phyloP scores from a whole-genome alignment of 2,113 vertebrate species.

The Nibea coibor region DNA sequence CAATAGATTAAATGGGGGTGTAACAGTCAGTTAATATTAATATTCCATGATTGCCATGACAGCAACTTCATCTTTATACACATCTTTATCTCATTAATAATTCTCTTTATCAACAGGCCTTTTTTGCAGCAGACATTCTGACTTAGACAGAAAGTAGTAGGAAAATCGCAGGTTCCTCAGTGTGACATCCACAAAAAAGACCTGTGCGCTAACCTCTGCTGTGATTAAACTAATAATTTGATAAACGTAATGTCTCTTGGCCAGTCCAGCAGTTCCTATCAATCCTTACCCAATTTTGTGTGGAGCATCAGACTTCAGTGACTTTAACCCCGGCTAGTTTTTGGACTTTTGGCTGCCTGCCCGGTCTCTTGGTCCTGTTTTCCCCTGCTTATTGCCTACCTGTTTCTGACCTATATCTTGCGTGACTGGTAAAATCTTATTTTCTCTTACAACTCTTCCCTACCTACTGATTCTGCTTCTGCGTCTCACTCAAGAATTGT shows the following conservation, averaged over 20 bases:
- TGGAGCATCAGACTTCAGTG: slow-evolving; percentile 13
- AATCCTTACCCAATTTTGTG: not conserved
- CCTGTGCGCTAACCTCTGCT: not conserved
- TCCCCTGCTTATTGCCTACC: slow-evolving; percentile 22
- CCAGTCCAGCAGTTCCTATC: not conserved
- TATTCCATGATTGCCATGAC: not conserved
- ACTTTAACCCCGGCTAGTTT: slow-evolving; percentile 24
- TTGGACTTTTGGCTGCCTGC: slow-evolving; percentile 45
- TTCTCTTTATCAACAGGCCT: not conserved
- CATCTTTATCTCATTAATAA: not conserved
- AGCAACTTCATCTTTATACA: not conserved
- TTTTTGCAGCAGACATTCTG: slow-evolving; percentile 1
- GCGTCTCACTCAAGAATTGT: slow-evolving; percentile 16
- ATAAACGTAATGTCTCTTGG: not conserved
- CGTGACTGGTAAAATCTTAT: slow-evolving; percentile 16
- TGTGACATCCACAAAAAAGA: not conserved
- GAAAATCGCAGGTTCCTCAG: not conserved
- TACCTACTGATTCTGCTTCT: slow-evolving; percentile 22
- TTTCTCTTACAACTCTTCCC: slow-evolving; percentile 10
- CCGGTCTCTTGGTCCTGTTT: slow-evolving; percentile 35
- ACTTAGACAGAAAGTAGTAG: not conserved
- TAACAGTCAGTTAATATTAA: slow-evolving; percentile 2
- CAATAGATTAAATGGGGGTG: not conserved
- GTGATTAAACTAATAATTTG: not conserved
- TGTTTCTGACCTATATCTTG: slow-evolving; percentile 35